Conservation (phyloP, 2,797 vertebrate genomes). For the Microctenopoma lineatum region DNA sequence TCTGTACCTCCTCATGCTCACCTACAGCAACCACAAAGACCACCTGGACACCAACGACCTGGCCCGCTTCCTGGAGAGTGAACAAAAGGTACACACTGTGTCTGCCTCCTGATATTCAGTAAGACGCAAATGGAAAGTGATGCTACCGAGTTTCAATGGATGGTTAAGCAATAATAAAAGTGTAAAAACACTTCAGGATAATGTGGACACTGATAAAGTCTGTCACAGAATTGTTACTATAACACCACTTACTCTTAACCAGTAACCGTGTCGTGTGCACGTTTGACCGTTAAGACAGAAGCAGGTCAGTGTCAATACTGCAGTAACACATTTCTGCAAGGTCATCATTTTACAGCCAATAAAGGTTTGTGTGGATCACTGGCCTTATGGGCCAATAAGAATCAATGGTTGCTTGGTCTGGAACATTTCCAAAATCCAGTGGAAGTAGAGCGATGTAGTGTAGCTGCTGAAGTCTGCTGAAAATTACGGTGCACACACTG, state of each 20-base stretch:
- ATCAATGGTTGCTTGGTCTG: neutral
- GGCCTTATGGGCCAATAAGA: neutral
- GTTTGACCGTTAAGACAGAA: neutral
- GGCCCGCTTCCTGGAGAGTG: conserved; percentile 89
- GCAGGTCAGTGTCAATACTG: neutral
- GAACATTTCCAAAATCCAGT: neutral
- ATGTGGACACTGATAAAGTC: neutral
- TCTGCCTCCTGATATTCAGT: too few relatives aligned
- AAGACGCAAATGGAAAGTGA: neutral
- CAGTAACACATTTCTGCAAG: neutral
- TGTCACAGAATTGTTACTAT: too few relatives aligned
- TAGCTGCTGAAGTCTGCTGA: neutral
- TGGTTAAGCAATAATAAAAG: too few relatives aligned
- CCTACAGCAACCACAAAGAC: conserved; percentile 97
- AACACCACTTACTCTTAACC: neutral
- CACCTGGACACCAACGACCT: conserved; percentile 88
- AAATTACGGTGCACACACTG: neutral
- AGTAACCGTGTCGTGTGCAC: too few relatives aligned
- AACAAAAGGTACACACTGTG: conserved; percentile 89
- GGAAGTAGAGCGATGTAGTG: neutral
- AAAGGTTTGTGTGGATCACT: neutral
- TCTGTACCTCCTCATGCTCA: conserved; percentile 96
- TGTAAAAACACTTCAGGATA: too few relatives aligned
- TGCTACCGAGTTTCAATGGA: too few relatives aligned
- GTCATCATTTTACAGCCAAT: neutral